Percentiles rank a stretch among this genome's conserved stretches.
Evolutionary conservation across 2,797 vertebrate species (phyloP).

Genomic region (Hydrophis major): DNA sequence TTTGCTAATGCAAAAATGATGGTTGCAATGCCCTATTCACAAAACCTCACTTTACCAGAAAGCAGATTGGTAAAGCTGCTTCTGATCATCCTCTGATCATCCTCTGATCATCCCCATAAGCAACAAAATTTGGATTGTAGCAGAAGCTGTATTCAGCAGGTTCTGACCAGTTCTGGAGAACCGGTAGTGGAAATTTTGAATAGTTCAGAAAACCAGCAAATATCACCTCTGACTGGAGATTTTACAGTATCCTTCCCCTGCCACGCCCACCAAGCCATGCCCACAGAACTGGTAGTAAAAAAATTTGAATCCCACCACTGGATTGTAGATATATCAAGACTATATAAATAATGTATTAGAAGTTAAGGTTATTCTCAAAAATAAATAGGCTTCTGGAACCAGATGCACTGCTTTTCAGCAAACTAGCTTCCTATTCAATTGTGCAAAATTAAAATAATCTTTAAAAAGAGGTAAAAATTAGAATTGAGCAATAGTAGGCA

Average conservation of each 20-base stretch:
- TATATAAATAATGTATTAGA: background rate
- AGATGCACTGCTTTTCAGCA: background rate
- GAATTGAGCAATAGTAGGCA: background rate
- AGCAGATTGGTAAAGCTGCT: background rate
- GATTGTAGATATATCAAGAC: background rate
- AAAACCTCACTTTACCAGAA: background rate
- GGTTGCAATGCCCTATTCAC: background rate
- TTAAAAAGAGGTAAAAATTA: background rate
- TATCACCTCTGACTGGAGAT: too few relatives aligned
- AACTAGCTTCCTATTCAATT: background rate
- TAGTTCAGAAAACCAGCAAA: too few relatives aligned
- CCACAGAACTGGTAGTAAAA: too few relatives aligned
- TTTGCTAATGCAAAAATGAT: background rate
- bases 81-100: background rate
- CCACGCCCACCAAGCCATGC: too few relatives aligned
- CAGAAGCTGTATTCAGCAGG: too few relatives aligned
- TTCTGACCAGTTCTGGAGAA: too few relatives aligned
- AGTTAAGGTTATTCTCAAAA: background rate
- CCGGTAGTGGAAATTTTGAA: too few relatives aligned
- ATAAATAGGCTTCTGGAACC: background rate
- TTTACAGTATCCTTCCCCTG: too few relatives aligned
- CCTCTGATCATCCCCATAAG: background rate
- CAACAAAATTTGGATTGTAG: background rate
- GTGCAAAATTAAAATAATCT: background rate
- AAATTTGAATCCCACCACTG: background rate